These are phyloP conservation scores for Leptinotarsa tumamoca DNA, from an alignment of 2,888 invertebrate genomes.

Conservation along the genomic window DNA sequence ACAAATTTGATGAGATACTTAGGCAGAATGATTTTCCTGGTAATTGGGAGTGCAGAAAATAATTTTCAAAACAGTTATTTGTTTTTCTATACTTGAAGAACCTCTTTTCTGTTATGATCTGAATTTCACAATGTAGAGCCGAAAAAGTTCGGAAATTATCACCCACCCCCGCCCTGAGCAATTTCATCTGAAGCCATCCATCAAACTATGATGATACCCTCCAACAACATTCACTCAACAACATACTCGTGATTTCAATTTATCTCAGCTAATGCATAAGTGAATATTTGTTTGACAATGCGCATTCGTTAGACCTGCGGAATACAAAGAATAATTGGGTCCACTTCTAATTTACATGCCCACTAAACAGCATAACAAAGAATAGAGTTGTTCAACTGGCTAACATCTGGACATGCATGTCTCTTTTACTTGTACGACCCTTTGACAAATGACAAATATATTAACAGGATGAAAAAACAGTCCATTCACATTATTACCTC, in stretches of 20 bases:
- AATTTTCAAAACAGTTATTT: too few relatives aligned
- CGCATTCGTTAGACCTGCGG: slow-evolving; percentile 34
- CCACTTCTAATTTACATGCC: slow-evolving; percentile 54
- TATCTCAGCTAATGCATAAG: slow-evolving; percentile 33
- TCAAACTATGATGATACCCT: slow-evolving; percentile 4
- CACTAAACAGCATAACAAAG: slow-evolving; percentile 53
- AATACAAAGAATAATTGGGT: slow-evolving; percentile 47
- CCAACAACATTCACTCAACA: neutral
- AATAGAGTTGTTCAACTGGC: slow-evolving; percentile 51
- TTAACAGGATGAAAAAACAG: slow-evolving; percentile 49
- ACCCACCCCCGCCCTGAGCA: neutral
- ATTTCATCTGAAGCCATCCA: neutral
- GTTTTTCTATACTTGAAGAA: too few relatives aligned
- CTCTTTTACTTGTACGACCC: slow-evolving; percentile 42
- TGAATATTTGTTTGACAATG: slow-evolving; percentile 44
- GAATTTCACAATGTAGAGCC: too few relatives aligned
- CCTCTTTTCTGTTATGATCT: too few relatives aligned
- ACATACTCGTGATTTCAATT: slow-evolving; percentile 32
- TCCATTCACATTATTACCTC: slow-evolving; percentile 47
- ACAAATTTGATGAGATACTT: too few relatives aligned
- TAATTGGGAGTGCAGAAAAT: too few relatives aligned
- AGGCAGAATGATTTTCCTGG: too few relatives aligned
- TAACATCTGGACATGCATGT: slow-evolving; percentile 55
- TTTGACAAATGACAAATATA: slow-evolving; percentile 50
- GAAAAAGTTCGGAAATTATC: too few relatives aligned